A percentile compares a stretch with the other conserved stretches of the same genome.
Conservation (phyloP, 2,888 invertebrate species). For the Ophioninae sp. region DNA sequence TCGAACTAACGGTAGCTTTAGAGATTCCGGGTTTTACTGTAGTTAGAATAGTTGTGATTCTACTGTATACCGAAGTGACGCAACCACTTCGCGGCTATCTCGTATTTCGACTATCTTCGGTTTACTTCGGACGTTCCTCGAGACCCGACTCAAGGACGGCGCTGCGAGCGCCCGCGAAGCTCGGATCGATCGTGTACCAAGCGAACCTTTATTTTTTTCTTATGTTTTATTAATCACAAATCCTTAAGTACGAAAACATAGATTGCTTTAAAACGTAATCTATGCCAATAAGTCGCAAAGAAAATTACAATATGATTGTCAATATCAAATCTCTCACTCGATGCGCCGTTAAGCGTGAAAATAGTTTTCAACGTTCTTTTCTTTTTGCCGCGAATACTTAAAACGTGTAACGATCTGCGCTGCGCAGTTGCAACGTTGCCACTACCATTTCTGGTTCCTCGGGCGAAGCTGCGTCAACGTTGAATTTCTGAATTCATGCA, state of each 20-base stretch:
- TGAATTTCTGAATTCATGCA: conserved; percentile 22
- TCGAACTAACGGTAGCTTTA: too few relatives aligned
- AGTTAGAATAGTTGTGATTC: too few relatives aligned
- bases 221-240: conserved; percentile 67
- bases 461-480: conserved; percentile 41
- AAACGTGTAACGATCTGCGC: conserved; percentile 78
- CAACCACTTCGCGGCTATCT: neutral
- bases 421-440: conserved; percentile 75
- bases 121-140: neutral
- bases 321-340: conserved; percentile 19
- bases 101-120: neutral
- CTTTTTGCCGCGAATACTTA: conserved; percentile 80
- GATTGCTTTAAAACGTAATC: conserved; percentile 61
- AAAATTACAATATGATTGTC: conserved; percentile 33
- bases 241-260: conserved; percentile 41
- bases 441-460: conserved; percentile 47
- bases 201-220: conserved; percentile 72
- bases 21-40: too few relatives aligned
- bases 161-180: conserved; percentile 69
- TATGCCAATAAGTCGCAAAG: neutral
- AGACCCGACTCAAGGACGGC: conserved; percentile 41
- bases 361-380: conserved; percentile 75
- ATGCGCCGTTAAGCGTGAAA: conserved; percentile 60
- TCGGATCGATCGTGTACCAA: conserved; percentile 75
- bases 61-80: neutral